Percentiles rank a stretch among this genome's conserved stretches.
Conservation (phyloP, 35 echinoderm and acorn worm species). For the Apostichopus parvimensis region DNA sequence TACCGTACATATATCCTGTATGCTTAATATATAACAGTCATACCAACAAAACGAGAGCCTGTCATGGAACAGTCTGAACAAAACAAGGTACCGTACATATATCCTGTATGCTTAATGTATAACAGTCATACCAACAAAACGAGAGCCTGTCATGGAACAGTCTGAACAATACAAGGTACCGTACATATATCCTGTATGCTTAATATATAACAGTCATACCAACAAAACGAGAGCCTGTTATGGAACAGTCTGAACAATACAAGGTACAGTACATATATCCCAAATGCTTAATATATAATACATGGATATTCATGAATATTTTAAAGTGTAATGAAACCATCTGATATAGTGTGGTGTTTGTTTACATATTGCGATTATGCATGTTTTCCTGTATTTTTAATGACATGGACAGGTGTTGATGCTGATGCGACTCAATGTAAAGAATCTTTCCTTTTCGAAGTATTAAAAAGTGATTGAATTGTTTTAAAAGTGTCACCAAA, state of each 20-base stretch:
- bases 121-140: slow-evolving; percentile 69
- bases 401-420: too few relatives aligned
- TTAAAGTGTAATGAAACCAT: too few relatives aligned
- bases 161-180: slow-evolving; percentile 85
- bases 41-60: slow-evolving; percentile 71
- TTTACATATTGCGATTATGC: neutral
- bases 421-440: too few relatives aligned
- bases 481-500: too few relatives aligned
- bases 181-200: neutral
- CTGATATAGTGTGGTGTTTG: neutral
- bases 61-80: slow-evolving; percentile 86
- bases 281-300: neutral
- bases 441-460: too few relatives aligned
- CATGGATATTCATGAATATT: too few relatives aligned
- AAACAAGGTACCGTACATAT: slow-evolving; percentile 70
- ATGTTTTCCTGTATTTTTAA: too few relatives aligned
- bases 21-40: slow-evolving; percentile 59
- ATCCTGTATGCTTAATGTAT: neutral
- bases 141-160: slow-evolving; percentile 89
- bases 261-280: slow-evolving; percentile 64
- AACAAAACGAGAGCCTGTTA: slow-evolving; percentile 74
- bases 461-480: too few relatives aligned
- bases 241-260: slow-evolving; percentile 82
- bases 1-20: slow-evolving; percentile 26
- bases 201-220: slow-evolving; percentile 73